These are phyloP conservation scores for Ictalurus furcatus DNA, from an alignment of 2,113 vertebrate species.

Conservation along the genomic window DNA sequence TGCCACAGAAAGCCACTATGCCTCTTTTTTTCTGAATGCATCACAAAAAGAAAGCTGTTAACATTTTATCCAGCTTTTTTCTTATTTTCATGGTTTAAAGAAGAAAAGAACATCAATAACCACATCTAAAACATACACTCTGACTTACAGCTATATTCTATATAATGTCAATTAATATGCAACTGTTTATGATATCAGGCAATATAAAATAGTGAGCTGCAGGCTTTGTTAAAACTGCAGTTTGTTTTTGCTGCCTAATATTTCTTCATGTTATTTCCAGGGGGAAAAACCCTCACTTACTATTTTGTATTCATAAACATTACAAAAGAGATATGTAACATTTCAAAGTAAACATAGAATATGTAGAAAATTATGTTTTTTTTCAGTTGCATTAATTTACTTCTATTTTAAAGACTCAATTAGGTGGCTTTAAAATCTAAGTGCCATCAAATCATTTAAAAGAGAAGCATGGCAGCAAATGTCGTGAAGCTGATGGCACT, in stretches of 20 bases:
- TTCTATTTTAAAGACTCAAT: slow-evolving; percentile 7
- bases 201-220: not conserved
- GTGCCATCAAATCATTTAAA: not conserved
- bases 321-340: not conserved
- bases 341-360: slow-evolving; percentile 19
- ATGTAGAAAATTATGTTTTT: not conserved
- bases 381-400: not conserved
- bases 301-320: not conserved
- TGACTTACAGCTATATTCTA: not conserved
- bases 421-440: not conserved
- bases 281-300: too few species aligned
- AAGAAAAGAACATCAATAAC: not conserved
- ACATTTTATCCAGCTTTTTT: not conserved
- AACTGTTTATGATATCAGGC: not conserved
- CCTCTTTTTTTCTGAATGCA: not conserved
- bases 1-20: not conserved
- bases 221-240: not conserved
- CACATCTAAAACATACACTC: not conserved
- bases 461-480: not conserved
- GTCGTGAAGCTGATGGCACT: slow-evolving; percentile 8
- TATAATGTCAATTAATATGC: not conserved
- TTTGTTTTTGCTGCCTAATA: not conserved
- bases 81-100: not conserved
- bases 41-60: not conserved
- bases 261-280: not conserved